phyloP scores from a whole-genome alignment of 2,888 invertebrate species.

The Nineta flava region DNA sequence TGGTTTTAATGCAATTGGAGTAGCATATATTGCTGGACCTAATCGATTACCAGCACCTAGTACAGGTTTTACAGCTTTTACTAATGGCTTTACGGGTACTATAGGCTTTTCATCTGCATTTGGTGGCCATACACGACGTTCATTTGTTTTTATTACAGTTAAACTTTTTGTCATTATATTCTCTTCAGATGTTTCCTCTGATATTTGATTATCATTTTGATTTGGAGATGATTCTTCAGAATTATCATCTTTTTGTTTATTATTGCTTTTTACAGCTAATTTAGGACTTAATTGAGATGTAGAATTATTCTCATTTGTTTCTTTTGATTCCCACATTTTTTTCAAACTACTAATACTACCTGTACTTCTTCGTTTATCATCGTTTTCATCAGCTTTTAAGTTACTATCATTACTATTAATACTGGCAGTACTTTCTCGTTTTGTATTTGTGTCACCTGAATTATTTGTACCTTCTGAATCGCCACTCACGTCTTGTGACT shows the following conservation, averaged over 20 bases:
- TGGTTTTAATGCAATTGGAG: slow-evolving; percentile 41
- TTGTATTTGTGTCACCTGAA: slow-evolving; percentile 24
- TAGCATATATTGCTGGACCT: slow-evolving; percentile 59
- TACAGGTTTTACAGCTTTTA: slow-evolving; percentile 42
- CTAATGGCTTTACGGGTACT: slow-evolving; percentile 51
- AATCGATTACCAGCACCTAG: slow-evolving; percentile 30
- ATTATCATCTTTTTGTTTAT: slow-evolving; percentile 19
- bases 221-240: slow-evolving; percentile 17
- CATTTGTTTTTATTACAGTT: slow-evolving; percentile 21
- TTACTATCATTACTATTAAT: slow-evolving; percentile 23
- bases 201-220: slow-evolving; percentile 19
- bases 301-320: slow-evolving; percentile 26
- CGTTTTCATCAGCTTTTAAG: slow-evolving; percentile 41
- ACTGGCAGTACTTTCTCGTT: slow-evolving; percentile 28
- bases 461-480: slow-evolving; percentile 16
- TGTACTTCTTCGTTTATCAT: slow-evolving; percentile 78
- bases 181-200: slow-evolving; percentile 26
- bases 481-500: slow-evolving; percentile 12
- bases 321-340: slow-evolving; percentile 81
- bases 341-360: slow-evolving; percentile 86
- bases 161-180: slow-evolving; percentile 7
- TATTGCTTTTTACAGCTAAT: slow-evolving; percentile 32
- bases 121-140: slow-evolving; percentile 37
- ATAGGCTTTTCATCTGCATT: slow-evolving; percentile 41
- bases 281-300: slow-evolving; percentile 46